Evolutionary conservation across 2,888 invertebrate species (phyloP), one percentile per base, ranked within the genome.

Genomic region (Synergus japonicus): DNA sequence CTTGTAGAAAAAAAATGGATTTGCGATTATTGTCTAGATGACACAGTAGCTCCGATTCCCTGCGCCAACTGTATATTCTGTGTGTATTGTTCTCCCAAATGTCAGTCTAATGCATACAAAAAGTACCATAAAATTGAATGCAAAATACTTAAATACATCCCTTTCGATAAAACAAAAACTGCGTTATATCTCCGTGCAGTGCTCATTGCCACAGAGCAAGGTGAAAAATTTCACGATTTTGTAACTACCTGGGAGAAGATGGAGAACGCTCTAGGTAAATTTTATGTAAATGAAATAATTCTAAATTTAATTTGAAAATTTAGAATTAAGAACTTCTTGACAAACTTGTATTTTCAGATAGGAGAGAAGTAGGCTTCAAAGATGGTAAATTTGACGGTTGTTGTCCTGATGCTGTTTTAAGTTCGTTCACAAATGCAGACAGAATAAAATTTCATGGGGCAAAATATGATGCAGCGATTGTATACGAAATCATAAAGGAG

Each of bases 351-450:
- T 18, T 64, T 77, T 9, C 49, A 80, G 79, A 80, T 43, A 77
- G 22, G 37, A 44, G 29, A 44, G 46, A 15, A 43, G 10, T 15
- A 64, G 77, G 77, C 12, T 80, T 73, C 15, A 63, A 43, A 8
- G 49, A 63, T 63, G 73, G 54, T 4, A 43, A 77, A 43, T 77
- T 77, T 46, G 54, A 77, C 15, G 54, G 79, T 13, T 22, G 63
- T 18, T 18, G 69, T 65, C 73, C 10, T 29, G 46, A 79, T 65
- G 73, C 69, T 12, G n/a, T 73, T 43, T 63, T 79, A n/a, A 77
- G 77, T 18, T 63, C 66, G 46, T 54, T 76, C n/a, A 22, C 54
- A 12, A 29, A 63, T 37, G 41, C 13, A 15, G 67, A 77, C 43
- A 8, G 22, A 18, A 2, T 29, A 9, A n/a, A 13, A 15, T 37